A percentile compares a stretch with the other conserved stretches of the same genome.
Evolutionary conservation across 1,140 invertebrate species (phyloP).

Genomic region (Dendrolimus punctatus): DNA sequence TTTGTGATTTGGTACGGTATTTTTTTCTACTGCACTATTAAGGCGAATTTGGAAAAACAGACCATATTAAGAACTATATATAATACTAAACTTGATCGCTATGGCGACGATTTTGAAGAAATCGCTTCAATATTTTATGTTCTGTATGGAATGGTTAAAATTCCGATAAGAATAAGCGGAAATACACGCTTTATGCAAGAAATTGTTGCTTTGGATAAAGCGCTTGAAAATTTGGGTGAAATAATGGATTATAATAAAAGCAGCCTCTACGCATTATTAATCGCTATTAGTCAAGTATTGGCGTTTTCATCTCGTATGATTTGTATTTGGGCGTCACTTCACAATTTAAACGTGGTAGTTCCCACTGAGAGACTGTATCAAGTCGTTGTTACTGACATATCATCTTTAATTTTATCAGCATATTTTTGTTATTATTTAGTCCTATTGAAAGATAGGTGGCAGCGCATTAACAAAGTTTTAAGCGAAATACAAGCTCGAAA

Average conservation of each 20-base stretch:
- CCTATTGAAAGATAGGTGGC: slow-evolving; percentile 26
- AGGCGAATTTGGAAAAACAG: slow-evolving; percentile 24
- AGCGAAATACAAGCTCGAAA: slow-evolving; percentile 20
- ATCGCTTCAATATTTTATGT: slow-evolving; percentile 23
- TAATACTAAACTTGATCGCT: slow-evolving; percentile 39
- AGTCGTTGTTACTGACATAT: slow-evolving; percentile 25
- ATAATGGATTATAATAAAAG: slow-evolving; percentile 21
- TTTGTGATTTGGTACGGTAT: slow-evolving; percentile 18
- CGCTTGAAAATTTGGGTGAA: slow-evolving; percentile 25
- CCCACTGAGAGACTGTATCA: slow-evolving; percentile 33
- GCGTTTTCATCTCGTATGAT: slow-evolving; percentile 20
- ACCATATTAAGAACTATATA: slow-evolving; percentile 35
- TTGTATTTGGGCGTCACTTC: slow-evolving; percentile 25
- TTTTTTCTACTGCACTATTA: slow-evolving; percentile 29
- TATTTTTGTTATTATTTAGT: slow-evolving; percentile 31
- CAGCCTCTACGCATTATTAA: slow-evolving; percentile 12
- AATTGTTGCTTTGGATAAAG: slow-evolving; percentile 30
- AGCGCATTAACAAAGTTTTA: slow-evolving; percentile 31
- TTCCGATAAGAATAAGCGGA: slow-evolving; percentile 30
- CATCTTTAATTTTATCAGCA: slow-evolving; percentile 24
- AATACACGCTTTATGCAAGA: slow-evolving; percentile 20
- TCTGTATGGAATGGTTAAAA: slow-evolving; percentile 37
- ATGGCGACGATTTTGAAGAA: slow-evolving; percentile 43
- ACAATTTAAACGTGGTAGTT: slow-evolving; percentile 14
- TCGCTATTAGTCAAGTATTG: slow-evolving; percentile 18